Conservation (phyloP, 2,113 vertebrate species). For the Cyphomyrus discorhynchus region DNA sequence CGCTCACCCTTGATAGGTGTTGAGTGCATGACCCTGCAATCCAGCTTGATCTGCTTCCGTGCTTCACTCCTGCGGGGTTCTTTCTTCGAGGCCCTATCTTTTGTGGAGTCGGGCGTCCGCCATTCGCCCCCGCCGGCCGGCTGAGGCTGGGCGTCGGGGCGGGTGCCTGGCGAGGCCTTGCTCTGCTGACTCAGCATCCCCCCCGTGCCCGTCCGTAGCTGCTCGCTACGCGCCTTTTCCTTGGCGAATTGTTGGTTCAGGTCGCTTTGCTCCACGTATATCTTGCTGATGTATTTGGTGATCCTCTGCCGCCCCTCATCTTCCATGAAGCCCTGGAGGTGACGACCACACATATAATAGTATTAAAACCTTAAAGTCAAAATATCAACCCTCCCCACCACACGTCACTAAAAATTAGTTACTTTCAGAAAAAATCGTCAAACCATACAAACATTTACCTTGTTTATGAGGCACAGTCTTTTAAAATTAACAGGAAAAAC, state of each 20-base stretch:
- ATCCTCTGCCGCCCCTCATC: conserved; percentile 90
- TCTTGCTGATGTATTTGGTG: conserved; percentile 83
- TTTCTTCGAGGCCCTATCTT: neutral
- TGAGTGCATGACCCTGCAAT: neutral
- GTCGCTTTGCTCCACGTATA: conserved; percentile 74
- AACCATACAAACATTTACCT: neutral
- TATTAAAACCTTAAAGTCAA: neutral
- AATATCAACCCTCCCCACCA: neutral
- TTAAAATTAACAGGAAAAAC: neutral
- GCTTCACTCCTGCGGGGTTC: neutral
- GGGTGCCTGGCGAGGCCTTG: neutral
- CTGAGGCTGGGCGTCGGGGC: neutral
- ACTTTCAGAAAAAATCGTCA: neutral
- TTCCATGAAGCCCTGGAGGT: conserved; percentile 85
- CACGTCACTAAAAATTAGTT: neutral
- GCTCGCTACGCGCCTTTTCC: conserved; percentile 78
- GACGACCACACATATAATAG: neutral
- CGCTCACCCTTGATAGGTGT: conserved; percentile 41
- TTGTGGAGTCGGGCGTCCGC: conserved; percentile 28
- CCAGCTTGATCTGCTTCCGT: conserved; percentile 7
- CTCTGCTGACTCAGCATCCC: neutral
- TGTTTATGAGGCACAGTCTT: neutral
- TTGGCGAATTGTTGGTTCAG: conserved; percentile 75
- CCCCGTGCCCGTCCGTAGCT: conserved; percentile 60
- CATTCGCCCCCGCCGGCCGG: conserved; percentile 25